Conservation (phyloP, 2,113 vertebrate genomes). For the Thomomys bottae region DNA sequence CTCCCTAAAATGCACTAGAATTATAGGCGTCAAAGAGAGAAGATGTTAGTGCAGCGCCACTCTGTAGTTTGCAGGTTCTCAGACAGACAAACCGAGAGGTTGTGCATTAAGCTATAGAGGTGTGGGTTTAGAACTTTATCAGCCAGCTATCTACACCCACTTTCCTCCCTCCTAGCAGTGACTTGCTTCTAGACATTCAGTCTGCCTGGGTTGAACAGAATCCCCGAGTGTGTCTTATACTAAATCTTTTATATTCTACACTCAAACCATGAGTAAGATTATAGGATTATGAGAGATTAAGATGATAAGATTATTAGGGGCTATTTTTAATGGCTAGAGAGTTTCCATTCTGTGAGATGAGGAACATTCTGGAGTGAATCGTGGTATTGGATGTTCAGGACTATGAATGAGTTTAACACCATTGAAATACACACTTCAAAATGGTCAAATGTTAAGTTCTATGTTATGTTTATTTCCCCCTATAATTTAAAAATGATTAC, state of each 20-base stretch:
- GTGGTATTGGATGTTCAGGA: neutral
- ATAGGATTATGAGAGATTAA: neutral
- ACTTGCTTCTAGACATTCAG: neutral
- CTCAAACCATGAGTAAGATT: neutral
- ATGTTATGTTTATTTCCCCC: neutral
- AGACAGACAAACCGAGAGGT: neutral
- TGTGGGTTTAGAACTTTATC: neutral
- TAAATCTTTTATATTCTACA: neutral
- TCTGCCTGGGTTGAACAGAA: neutral
- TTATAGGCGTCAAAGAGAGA: neutral
- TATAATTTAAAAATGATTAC: neutral
- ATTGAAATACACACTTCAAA: neutral
- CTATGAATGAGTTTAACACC: neutral
- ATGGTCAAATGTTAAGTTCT: neutral
- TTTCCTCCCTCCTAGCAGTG: neutral
- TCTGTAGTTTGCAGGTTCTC: neutral
- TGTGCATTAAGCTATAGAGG: too few relatives aligned
- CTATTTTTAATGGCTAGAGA: neutral
- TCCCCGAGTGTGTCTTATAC: neutral
- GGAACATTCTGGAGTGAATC: neutral
- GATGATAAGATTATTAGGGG: neutral
- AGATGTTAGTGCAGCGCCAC: neutral
- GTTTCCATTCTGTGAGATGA: neutral
- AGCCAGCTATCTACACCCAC: neutral
- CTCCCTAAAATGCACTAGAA: neutral